Evolutionary conservation across 2,113 vertebrate genomes (phyloP), one percentile per base, ranked within the genome.

Genomic region (Prionailurus bengalensis): DNA sequence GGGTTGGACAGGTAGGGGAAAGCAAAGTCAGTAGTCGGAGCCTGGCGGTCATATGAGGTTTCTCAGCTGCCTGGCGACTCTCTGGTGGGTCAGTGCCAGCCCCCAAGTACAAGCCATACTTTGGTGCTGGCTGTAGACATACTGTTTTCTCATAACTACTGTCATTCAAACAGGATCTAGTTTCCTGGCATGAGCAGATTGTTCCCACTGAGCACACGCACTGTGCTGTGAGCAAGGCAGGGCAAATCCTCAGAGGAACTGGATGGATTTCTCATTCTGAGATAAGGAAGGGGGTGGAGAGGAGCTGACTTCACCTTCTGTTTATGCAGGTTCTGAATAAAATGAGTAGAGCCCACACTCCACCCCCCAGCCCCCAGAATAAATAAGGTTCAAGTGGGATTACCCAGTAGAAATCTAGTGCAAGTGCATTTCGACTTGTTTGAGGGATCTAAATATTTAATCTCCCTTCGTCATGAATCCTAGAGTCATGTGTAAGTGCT

Each of bases 141-240:
- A 55, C 5, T 96, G 87, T 96, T 94, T 96, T 78, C 83, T 73
- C 70, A 29, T 68, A 61, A 85, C 96, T 93, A 15, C 92, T 86
- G 73, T 89, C 71, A 66, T 91, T 97, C 63, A 80, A 25, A 91
- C 31, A 89, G 90, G 94, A 85, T 90, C 87, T 65, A 25, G 78
- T 95, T 94, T 90, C 95, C 92, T 97, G 71, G 76, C 29, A 15
- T 61, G 76, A 89, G 90, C 53, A 85, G 23, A 33, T 39, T 82
- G 58, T 97, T 88, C 91, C 93, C 53, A 5, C 71, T 48, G 81
- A 93, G 83, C 23, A 82, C 42, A 27, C 36, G 42, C 4, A 12
- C 66, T 70, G 33, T 83, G 33, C 80, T 61, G 0, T 33, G 73
- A 90, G 80, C 70, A 70, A 39, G 16, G 51, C 45, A n/a, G n/a